Conservation (phyloP, 1,140 invertebrate species). For the Bombus huntii region DNA sequence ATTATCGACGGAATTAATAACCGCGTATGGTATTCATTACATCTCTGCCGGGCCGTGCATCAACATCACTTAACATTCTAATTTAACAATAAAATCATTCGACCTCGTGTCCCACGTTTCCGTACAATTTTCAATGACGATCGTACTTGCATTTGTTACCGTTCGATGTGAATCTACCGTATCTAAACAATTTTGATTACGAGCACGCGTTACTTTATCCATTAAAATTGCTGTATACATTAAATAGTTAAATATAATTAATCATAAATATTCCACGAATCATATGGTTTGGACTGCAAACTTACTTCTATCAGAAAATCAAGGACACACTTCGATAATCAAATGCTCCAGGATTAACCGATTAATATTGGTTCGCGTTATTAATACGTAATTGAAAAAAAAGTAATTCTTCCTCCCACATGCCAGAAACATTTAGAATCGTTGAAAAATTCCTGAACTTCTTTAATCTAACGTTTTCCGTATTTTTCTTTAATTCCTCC, state of each 20-base stretch:
- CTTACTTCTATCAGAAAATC: too few species aligned
- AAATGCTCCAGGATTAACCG: too few species aligned
- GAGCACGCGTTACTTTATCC: neutral
- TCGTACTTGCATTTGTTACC: neutral
- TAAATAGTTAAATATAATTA: too few species aligned
- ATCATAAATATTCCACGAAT: too few species aligned
- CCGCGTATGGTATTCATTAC: constrained; percentile 1
- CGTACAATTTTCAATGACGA: neutral
- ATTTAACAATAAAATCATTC: constrained; percentile 26
- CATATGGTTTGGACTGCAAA: too few species aligned
- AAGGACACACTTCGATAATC: too few species aligned
- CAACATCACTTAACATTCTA: constrained; percentile 27
- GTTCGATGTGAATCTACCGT: neutral
- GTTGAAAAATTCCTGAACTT: neutral
- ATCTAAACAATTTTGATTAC: neutral
- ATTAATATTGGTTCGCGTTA: too few species aligned
- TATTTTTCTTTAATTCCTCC: neutral
- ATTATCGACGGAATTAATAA: constrained; percentile 30
- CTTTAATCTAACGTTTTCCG: neutral
- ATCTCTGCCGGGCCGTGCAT: neutral
- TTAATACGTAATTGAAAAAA: too few species aligned
- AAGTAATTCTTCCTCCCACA: too few species aligned
- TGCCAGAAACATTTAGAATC: too few species aligned
- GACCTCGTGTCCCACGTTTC: neutral
- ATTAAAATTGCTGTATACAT: neutral